Percentiles rank a stretch among this genome's conserved stretches.
Evolutionary conservation across 2,888 invertebrate genomes (phyloP).

Genomic region (Cantharis nigra): DNA sequence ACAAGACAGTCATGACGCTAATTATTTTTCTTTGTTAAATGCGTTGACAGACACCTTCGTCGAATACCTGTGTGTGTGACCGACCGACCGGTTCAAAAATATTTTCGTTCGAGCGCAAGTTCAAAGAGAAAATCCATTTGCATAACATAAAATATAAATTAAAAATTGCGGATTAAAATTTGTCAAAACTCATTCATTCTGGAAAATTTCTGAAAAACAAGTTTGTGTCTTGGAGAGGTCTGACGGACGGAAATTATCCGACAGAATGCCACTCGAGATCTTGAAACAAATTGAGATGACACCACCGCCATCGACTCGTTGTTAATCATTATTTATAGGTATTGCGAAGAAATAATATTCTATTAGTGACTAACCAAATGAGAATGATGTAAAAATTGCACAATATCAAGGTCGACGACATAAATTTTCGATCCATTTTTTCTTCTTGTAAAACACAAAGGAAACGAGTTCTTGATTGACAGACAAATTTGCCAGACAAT

Average conservation of each 20-base stretch:
- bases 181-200: neutral
- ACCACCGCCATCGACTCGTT: neutral
- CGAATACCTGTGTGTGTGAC: neutral
- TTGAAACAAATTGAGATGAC: neutral
- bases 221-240: too few relatives aligned
- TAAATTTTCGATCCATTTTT: neutral
- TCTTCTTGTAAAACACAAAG: neutral
- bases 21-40: slow-evolving; percentile 12
- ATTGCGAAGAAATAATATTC: neutral
- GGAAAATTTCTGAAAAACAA: neutral
- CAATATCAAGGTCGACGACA: slow-evolving; percentile 1
- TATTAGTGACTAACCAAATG: neutral
- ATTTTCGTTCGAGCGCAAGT: neutral
- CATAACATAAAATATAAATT: neutral
- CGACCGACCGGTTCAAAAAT: neutral
- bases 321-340: slow-evolving; percentile 1
- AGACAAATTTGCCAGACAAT: neutral
- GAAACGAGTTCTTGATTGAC: slow-evolving; percentile 1
- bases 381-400: slow-evolving; percentile 2
- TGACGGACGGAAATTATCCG: neutral
- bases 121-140: neutral
- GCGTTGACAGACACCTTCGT: slow-evolving; percentile 6
- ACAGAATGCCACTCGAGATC: neutral
- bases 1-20: slow-evolving; percentile 13
- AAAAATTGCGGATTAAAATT: neutral